Evolutionary conservation across 2,113 vertebrate species (phyloP).

Genomic region (Falco punctatus): DNA sequence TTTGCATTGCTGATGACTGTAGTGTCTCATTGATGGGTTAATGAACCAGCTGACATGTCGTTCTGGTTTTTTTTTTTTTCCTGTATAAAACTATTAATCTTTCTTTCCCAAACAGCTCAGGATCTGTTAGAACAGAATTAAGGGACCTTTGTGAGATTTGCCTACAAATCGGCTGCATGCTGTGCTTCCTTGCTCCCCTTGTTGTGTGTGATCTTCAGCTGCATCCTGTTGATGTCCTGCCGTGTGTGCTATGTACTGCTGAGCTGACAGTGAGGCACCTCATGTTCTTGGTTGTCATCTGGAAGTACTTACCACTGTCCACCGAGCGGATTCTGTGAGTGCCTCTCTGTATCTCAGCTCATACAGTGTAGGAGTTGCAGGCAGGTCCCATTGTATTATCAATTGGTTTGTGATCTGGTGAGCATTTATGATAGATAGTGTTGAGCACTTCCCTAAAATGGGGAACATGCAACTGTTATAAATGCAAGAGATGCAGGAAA

Average conservation of each 20-base stretch:
- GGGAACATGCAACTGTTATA: background rate
- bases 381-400: constrained; percentile 40
- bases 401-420: constrained; percentile 38
- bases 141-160: background rate
- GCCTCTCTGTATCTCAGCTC: constrained; percentile 62
- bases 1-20: background rate
- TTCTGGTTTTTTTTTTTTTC: background rate
- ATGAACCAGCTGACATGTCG: background rate
- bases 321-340: background rate
- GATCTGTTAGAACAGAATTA: background rate
- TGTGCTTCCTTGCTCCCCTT: background rate
- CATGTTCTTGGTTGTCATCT: background rate
- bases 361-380: background rate
- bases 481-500: background rate
- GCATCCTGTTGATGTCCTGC: background rate
- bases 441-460: constrained; percentile 52
- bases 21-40: background rate
- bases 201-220: background rate
- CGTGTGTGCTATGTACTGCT: accelerated
- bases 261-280: background rate
- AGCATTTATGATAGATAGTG: constrained; percentile 24
- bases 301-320: constrained; percentile 32
- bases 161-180: background rate
- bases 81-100: background rate
- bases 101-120: background rate